phyloP scores from a whole-genome alignment of 2,888 invertebrate genomes.

The Nebria brevicollis region DNA sequence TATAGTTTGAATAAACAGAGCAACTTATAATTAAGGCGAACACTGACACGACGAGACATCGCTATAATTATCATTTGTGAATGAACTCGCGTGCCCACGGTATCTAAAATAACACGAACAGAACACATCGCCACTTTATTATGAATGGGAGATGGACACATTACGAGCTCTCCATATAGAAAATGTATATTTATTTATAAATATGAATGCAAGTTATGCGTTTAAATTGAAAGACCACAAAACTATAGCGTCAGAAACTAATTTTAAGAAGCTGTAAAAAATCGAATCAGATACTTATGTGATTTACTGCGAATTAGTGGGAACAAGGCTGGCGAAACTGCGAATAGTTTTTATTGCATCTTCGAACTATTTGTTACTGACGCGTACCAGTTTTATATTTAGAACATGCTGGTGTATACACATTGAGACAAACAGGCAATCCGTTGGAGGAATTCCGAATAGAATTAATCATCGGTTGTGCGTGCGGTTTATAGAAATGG shows the following conservation, averaged over 20 bases:
- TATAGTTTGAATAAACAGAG: not conserved
- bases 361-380: not conserved
- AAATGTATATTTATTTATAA: too few relatives aligned
- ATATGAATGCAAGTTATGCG: too few relatives aligned
- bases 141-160: conserved; percentile 13
- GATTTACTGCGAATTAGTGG: not conserved
- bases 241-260: too few relatives aligned
- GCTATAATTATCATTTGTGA: conserved; percentile 18
- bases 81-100: conserved; percentile 3
- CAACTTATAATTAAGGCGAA: conserved; percentile 10
- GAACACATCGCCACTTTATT: not conserved
- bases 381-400: not conserved
- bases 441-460: not conserved
- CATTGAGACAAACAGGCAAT: conserved; percentile 14
- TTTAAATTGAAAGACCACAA: too few relatives aligned
- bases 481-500: not conserved
- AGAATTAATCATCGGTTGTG: conserved; percentile 17
- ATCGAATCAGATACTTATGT: not conserved
- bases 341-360: not conserved
- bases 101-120: conserved; percentile 3
- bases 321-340: not conserved
- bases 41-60: conserved; percentile 13
- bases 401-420: not conserved
- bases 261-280: too few relatives aligned
- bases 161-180: not conserved